These are phyloP conservation scores for Phlogophora meticulosa DNA, from an alignment of 2,888 invertebrate genomes.

Conservation along the genomic window DNA sequence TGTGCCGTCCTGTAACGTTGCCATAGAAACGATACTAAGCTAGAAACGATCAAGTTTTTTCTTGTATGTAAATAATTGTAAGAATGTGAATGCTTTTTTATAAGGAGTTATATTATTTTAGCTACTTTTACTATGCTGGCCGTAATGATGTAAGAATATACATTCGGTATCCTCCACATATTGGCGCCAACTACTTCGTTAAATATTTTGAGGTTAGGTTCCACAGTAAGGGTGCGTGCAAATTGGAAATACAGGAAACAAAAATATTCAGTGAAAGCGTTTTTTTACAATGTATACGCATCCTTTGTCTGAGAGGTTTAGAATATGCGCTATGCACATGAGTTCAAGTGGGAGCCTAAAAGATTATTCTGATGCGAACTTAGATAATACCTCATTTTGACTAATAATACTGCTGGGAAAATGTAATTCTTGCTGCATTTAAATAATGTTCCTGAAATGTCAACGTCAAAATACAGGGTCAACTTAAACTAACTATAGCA, in stretches of 20 bases:
- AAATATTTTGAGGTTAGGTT: not conserved
- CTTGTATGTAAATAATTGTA: slow-evolving; percentile 42
- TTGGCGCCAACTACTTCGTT: not conserved
- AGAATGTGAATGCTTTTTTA: slow-evolving; percentile 37
- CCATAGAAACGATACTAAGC: slow-evolving; percentile 60
- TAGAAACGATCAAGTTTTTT: slow-evolving; percentile 5
- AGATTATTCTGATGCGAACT: slow-evolving; percentile 31
- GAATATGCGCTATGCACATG: not conserved
- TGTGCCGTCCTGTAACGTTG: slow-evolving; percentile 62
- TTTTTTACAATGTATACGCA: not conserved
- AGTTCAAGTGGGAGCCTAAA: slow-evolving; percentile 16
- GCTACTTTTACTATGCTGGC: slow-evolving; percentile 4
- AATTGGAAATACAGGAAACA: not conserved
- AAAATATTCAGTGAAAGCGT: no score
- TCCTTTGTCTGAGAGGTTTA: not conserved
- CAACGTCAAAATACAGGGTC: no score
- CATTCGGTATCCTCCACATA: not conserved
- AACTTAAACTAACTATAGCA: no score
- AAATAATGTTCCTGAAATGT: no score
- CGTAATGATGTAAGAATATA: slow-evolving; percentile 1
- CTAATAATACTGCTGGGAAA: not conserved
- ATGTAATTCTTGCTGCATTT: not conserved
- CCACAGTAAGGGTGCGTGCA: slow-evolving; percentile 1
- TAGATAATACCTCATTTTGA: no score
- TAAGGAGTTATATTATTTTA: not conserved